phyloP scores from a whole-genome alignment of 2,888 invertebrate species.

The Hypomecis punctinalis region DNA sequence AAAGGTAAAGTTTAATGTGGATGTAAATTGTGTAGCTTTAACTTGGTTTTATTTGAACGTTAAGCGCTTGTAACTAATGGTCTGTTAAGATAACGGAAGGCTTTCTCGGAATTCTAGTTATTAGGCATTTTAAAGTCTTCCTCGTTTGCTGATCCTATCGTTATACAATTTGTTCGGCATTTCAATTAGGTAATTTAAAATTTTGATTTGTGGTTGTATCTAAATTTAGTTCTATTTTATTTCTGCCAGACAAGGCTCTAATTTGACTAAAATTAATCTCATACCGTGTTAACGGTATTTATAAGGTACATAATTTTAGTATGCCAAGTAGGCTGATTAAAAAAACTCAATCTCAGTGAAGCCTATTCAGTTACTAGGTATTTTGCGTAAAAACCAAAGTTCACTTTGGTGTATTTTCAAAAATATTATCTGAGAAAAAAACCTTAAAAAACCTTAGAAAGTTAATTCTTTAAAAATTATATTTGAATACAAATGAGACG shows the following conservation, averaged over 20 bases:
- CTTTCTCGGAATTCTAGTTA: conserved; percentile 52
- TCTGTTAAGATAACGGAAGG: conserved; percentile 74
- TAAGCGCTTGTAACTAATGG: conserved; percentile 71
- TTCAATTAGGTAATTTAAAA: conserved; percentile 3
- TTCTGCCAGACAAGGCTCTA: too few species aligned
- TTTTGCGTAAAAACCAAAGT: too few species aligned
- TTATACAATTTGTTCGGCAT: conserved; percentile 17
- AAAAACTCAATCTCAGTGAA: too few species aligned
- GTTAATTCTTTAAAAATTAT: not conserved
- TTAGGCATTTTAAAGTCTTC: conserved; percentile 49
- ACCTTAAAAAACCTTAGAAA: too few species aligned
- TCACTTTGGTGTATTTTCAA: too few species aligned
- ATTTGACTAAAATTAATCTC: too few species aligned
- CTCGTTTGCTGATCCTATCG: conserved; percentile 29
- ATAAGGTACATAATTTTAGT: too few species aligned
- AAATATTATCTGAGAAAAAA: too few species aligned
- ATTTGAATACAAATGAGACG: not conserved
- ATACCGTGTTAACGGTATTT: too few species aligned
- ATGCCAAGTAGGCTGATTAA: too few species aligned
- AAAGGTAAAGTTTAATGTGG: conserved; percentile 62
- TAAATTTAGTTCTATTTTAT: not conserved
- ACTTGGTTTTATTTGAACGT: conserved; percentile 67
- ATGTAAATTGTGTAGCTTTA: conserved; percentile 57
- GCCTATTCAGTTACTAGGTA: too few species aligned
- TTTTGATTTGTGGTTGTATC: not conserved